Conservation (phyloP, 1,140 invertebrate species). For the Polyergus mexicanus region DNA sequence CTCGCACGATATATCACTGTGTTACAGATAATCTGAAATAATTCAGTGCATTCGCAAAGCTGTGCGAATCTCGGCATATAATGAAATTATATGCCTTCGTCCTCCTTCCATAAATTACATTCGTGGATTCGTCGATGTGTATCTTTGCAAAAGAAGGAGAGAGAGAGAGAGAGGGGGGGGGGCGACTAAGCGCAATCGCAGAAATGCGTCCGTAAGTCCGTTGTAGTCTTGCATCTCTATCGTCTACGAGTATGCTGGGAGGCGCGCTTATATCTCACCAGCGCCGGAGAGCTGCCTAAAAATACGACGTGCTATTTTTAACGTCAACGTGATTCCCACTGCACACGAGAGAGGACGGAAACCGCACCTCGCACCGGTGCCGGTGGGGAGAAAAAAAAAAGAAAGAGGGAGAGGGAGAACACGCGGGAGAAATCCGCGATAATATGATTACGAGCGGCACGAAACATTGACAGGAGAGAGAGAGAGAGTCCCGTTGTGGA, state of each 20-base stretch:
- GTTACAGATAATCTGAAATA: neutral
- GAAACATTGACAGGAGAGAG: conserved; percentile 22
- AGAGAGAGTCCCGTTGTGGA: conserved; percentile 26
- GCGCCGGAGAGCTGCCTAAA: conserved; percentile 70
- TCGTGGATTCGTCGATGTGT: neutral
- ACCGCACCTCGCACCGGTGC: neutral
- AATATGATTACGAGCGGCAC: conserved; percentile 32
- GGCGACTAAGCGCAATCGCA: neutral
- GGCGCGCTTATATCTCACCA: conserved; percentile 50
- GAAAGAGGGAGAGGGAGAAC: neutral
- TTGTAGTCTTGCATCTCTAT: conserved; percentile 64
- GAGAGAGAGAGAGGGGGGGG: neutral
- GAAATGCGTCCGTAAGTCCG: conserved; percentile 27
- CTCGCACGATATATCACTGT: neutral
- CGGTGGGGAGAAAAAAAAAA: neutral
- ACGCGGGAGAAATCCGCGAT: conserved; percentile 28
- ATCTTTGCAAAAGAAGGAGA: conserved; percentile 14
- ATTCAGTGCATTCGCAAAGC: neutral
- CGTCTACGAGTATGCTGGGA: conserved; percentile 48
- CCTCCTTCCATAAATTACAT: neutral
- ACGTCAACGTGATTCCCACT: conserved; percentile 50
- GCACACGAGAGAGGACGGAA: conserved; percentile 34
- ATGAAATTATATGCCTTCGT: conserved; percentile 1
- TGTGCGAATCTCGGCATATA: neutral
- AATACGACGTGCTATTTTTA: conserved; percentile 77